Percentiles rank a stretch among this genome's conserved stretches.
Evolutionary conservation across 1,140 invertebrate species (phyloP).

Genomic region (Trichonephila clavipes): DNA sequence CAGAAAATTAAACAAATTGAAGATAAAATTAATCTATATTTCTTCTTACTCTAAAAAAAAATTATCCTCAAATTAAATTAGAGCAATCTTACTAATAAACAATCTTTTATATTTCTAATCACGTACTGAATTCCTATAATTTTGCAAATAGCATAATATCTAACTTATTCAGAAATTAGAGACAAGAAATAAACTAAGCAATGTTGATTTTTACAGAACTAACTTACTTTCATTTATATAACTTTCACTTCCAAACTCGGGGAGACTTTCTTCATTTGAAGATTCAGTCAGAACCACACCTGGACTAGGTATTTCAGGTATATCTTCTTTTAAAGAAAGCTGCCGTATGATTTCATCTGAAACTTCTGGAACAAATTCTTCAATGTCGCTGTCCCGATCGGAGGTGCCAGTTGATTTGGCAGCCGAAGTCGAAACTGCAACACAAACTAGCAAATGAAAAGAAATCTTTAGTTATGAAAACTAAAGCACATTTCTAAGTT

Average conservation of each 20-base stretch:
- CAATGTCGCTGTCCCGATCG: slow-evolving; percentile 52
- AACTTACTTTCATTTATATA: slow-evolving; percentile 41
- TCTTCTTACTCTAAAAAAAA: no score
- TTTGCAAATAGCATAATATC: no score
- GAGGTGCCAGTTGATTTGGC: slow-evolving; percentile 3
- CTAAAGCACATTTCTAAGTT: no score
- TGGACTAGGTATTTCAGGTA: slow-evolving; percentile 67
- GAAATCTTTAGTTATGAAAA: neutral
- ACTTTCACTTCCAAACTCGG: neutral
- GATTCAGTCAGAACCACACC: slow-evolving; percentile 43
- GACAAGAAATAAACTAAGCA: neutral
- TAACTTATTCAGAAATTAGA: neutral
- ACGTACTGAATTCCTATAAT: no score
- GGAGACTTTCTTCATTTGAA: neutral
- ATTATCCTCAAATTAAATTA: no score
- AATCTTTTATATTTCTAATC: no score
- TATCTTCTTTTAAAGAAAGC: slow-evolving; percentile 60
- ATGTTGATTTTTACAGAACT: no score
- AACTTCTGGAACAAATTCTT: slow-evolving; percentile 64
- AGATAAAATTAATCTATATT: no score
- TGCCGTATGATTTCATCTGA: slow-evolving; percentile 47
- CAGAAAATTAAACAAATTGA: no score
- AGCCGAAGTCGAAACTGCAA: slow-evolving; percentile 8
- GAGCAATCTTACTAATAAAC: no score
- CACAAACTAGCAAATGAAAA: neutral